A percentile compares a stretch with the other conserved stretches of the same genome.
phyloP scores from a whole-genome alignment of 2,888 invertebrate species.

The Xestoiulus laeticollis region DNA sequence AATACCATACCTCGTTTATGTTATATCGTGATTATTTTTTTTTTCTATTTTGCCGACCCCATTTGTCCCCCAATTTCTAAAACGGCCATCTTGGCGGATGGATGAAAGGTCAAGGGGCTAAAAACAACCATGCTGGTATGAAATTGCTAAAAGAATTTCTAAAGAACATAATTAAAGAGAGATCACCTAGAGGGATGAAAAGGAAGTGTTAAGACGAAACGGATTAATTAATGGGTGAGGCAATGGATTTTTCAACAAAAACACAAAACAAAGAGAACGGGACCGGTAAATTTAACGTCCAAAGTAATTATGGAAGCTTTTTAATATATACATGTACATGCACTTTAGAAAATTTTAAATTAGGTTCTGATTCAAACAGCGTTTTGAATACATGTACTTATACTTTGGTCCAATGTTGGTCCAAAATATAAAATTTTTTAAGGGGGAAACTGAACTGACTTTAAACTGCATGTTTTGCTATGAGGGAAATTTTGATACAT shows the following conservation, averaged over 20 bases:
- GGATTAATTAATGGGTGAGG: conserved; percentile 4
- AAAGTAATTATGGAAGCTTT: not conserved
- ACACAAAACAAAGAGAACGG: not conserved
- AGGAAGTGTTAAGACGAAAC: conserved; percentile 10
- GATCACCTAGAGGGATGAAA: conserved; percentile 12
- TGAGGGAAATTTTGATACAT: too few species aligned
- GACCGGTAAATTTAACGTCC: not conserved
- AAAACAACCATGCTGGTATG: conserved; percentile 26
- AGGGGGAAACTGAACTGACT: too few species aligned
- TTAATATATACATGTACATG: not conserved
- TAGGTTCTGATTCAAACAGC: not conserved
- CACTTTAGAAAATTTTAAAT: not conserved
- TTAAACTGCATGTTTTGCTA: too few species aligned
- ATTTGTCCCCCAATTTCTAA: not conserved
- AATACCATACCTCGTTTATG: too few species aligned
- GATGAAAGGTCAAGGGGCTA: conserved; percentile 3
- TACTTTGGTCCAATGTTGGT: too few species aligned
- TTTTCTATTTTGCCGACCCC: not conserved
- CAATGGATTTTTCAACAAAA: not conserved
- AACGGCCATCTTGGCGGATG: not conserved
- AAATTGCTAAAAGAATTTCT: conserved; percentile 1
- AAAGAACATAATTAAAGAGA: conserved; percentile 3
- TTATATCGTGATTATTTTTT: too few species aligned
- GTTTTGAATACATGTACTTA: too few species aligned
- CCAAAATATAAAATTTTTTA: too few species aligned